phyloP scores from a whole-genome alignment of 1,140 invertebrate species.

The Pogonus chalceus region DNA sequence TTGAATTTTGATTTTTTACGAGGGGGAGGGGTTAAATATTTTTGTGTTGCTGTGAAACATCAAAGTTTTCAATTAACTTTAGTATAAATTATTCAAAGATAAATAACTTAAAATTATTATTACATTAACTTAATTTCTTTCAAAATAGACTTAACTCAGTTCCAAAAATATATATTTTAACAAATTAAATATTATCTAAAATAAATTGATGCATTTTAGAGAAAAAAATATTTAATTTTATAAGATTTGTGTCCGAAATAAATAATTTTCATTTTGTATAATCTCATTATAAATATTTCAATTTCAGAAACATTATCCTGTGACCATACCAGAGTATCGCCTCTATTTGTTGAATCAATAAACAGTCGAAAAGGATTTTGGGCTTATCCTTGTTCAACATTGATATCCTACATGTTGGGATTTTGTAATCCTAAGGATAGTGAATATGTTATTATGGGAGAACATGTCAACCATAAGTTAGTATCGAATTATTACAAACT shows the following conservation, averaged over 20 bases:
- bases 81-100: too few relatives aligned
- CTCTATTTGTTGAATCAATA: constrained; percentile 79
- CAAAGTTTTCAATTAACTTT: too few relatives aligned
- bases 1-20: too few relatives aligned
- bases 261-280: not conserved
- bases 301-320: constrained; percentile 69
- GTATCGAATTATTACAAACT: constrained; percentile 24
- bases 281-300: constrained; percentile 10
- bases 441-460: constrained; percentile 73
- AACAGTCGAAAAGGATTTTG: constrained; percentile 66
- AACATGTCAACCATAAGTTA: constrained; percentile 64
- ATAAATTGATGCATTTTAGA: too few relatives aligned
- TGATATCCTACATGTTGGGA: constrained; percentile 69
- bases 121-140: too few relatives aligned
- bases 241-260: too few relatives aligned
- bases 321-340: constrained; percentile 79
- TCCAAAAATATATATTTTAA: not conserved
- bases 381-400: constrained; percentile 68
- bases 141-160: too few relatives aligned
- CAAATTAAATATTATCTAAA: not conserved
- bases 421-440: constrained; percentile 66
- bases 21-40: too few relatives aligned
- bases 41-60: too few relatives aligned
- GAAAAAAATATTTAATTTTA: too few relatives aligned
- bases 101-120: too few relatives aligned